These are phyloP conservation scores for Germaria angustata DNA, from an alignment of 2,888 invertebrate genomes.

Conservation along the genomic window DNA sequence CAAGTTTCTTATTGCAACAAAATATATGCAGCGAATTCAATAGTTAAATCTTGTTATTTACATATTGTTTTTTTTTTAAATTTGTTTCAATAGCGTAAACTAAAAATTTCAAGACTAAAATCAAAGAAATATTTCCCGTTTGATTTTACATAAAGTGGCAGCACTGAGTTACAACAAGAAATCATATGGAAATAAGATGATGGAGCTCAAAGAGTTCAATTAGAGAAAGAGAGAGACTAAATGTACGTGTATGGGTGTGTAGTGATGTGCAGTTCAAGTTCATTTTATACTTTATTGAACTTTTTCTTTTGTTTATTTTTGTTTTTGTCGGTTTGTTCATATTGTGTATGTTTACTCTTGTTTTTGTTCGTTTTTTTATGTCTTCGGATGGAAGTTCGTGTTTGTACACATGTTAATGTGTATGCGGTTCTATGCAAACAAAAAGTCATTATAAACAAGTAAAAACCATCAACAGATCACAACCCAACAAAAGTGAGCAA, in stretches of 20 bases:
- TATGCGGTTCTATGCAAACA: not conserved
- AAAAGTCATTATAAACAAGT: constrained; percentile 17
- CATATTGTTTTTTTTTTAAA: too few relatives aligned
- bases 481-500: not conserved
- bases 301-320: not conserved
- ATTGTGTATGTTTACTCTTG: not conserved
- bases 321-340: not conserved
- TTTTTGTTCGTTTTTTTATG: not conserved
- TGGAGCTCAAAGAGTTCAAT: not conserved
- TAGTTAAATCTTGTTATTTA: too few relatives aligned
- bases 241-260: not conserved
- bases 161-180: not conserved
- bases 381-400: not conserved
- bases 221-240: not conserved
- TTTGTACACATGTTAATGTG: too few relatives aligned
- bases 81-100: too few relatives aligned
- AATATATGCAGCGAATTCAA: too few relatives aligned
- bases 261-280: not conserved
- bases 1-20: too few relatives aligned
- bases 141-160: not conserved
- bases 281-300: not conserved
- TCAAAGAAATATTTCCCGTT: too few relatives aligned
- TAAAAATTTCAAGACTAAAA: too few relatives aligned
- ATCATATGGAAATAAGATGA: too few relatives aligned
- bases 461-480: not conserved